Base-by-base conservation (phyloP, 2,113 vertebrate genomes). In the Falcunculus frontatus region DNA sequence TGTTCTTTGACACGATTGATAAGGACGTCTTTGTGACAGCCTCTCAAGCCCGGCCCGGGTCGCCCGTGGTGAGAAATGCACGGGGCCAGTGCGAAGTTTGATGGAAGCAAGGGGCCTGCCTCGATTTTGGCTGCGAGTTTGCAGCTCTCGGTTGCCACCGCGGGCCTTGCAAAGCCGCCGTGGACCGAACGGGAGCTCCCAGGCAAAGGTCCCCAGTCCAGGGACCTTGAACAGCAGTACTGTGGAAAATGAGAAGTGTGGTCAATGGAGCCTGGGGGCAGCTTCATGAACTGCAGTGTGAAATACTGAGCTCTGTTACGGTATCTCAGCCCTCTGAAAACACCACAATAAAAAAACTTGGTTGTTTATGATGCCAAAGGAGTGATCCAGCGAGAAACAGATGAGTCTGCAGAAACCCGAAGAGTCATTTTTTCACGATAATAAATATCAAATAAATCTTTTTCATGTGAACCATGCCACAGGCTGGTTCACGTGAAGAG, bases 131-230 rank as follows among this genome's bases (percentile, higher is more conserved):
- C 35, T n/a, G 63, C 3, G 3, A 26, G 10, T 53, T 19, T 8
- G 46, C 32, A 7, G 8, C 37, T 16, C 32, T 14, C 9, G 32
- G 2, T 13, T 52, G 87, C 35, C 9, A 4, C 35, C 10, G 33
- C 4, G 8, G 50, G 46, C 73, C 30, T 27, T 19, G 55, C 0
- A 1, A 11, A 37, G 69, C 44, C 0, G 0, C 21, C 4, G 16
- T 1, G 17, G 6, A 12, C n/a, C 1, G 1, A 50, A 16, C 4
- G 3, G 65, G 18, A 76, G 30, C 17, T 60, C 9, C 25, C 69
- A 32, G 25, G 26, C 27, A n/a, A 26, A 15, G 52, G 18, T 33
- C 18, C 7, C 27, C 35, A 16, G 7, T 9, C 7, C 30, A 3
- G 11, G 27, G 42, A 16, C 33, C 64, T 14, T 12, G 37, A 70